A percentile compares a stretch with the other conserved stretches of the same genome.
Conservation (phyloP, 2,888 invertebrate species). For the Caenorhabditis sp. region DNA sequence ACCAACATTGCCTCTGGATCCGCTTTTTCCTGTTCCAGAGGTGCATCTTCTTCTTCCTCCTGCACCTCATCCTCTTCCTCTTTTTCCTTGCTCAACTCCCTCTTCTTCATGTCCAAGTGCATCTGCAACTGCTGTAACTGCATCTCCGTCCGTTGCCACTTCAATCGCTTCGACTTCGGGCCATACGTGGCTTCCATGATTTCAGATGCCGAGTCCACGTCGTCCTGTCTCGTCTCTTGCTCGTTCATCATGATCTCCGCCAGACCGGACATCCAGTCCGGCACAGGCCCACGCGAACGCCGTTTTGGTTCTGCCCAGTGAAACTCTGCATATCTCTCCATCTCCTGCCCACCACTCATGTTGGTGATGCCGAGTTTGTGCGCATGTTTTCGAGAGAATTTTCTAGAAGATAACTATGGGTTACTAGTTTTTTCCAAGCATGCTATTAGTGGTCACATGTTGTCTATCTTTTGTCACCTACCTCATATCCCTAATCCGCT, state of each 20-base stretch:
- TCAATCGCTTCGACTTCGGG: conserved; percentile 53
- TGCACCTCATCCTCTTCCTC: conserved; percentile 19
- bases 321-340: conserved; percentile 56
- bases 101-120: conserved; percentile 52
- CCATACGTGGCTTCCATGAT: conserved; percentile 66
- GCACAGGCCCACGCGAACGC: conserved; percentile 59
- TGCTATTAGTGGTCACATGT: too few relatives aligned
- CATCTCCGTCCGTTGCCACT: conserved; percentile 40
- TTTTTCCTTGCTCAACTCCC: conserved; percentile 39
- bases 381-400: conserved; percentile 64
- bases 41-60: neutral
- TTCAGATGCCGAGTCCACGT: conserved; percentile 55
- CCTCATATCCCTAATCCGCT: conserved; percentile 62
- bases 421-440: too few relatives aligned
- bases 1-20: conserved; percentile 47
- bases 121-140: conserved; percentile 56
- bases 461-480: neutral
- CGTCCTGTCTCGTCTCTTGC: conserved; percentile 51
- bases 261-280: conserved; percentile 64
- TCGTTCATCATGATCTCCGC: conserved; percentile 67
- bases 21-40: neutral
- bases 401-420: conserved; percentile 19
- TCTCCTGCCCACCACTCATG: conserved; percentile 38
- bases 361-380: conserved; percentile 61
- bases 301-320: conserved; percentile 64